Percentiles rank a stretch among this genome's conserved stretches.
phyloP scores from a whole-genome alignment of 2,888 invertebrate species.

The Phyto melanocephala region DNA sequence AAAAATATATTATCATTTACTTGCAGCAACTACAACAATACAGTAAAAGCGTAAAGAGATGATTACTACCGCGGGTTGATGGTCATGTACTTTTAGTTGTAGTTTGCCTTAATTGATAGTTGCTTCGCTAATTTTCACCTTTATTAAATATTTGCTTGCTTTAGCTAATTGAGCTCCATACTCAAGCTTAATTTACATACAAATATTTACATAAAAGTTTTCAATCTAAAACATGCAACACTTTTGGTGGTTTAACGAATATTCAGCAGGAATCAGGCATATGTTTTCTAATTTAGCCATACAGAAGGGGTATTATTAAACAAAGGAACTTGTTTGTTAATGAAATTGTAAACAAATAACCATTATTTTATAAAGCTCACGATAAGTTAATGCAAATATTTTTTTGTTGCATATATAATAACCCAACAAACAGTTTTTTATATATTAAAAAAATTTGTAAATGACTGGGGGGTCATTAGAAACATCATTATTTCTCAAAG shows the following conservation, averaged over 20 bases:
- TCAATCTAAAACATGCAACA: background rate
- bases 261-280: background rate
- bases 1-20: too few species aligned
- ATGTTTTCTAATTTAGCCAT: background rate
- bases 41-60: background rate
- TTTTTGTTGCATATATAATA: background rate
- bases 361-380: constrained; percentile 8
- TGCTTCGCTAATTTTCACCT: constrained; percentile 22
- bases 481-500: too few species aligned
- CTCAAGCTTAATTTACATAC: background rate
- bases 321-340: background rate
- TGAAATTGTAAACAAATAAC: constrained; percentile 31
- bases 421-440: too few species aligned
- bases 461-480: too few species aligned
- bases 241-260: background rate
- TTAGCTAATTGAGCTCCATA: constrained; percentile 17
- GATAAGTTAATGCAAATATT: background rate
- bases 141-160: background rate
- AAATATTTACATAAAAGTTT: constrained; percentile 25
- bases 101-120: background rate
- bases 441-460: too few species aligned
- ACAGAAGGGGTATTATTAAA: background rate
- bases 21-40: background rate
- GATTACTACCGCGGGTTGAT: background rate
- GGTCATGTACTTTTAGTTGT: background rate